phyloP scores from a whole-genome alignment of 2,797 vertebrate genomes.

The Tadarida brasiliensis region DNA sequence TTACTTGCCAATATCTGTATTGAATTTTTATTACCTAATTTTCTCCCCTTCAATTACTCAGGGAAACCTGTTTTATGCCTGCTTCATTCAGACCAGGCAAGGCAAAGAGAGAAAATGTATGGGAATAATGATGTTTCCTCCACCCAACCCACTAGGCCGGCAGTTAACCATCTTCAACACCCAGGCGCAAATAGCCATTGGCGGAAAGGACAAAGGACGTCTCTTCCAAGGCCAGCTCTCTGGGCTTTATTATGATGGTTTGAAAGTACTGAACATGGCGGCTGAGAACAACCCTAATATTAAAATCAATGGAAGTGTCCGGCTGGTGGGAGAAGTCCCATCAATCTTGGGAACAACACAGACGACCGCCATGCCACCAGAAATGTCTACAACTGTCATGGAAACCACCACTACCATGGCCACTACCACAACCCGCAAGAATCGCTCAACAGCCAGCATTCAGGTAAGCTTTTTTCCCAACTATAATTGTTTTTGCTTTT shows the following conservation, averaged over 20 bases:
- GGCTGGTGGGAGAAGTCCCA: constrained; percentile 96
- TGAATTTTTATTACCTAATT: constrained; percentile 58
- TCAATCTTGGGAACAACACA: constrained; percentile 94
- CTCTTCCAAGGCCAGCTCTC: constrained; percentile 99
- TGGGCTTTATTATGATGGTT: constrained; percentile 98
- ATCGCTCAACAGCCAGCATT: constrained; percentile 95
- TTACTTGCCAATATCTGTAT: constrained; percentile 69
- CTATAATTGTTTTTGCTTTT: not conserved
- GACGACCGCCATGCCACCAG: constrained; percentile 94
- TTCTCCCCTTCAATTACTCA: constrained; percentile 71
- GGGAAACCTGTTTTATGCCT: constrained; percentile 81
- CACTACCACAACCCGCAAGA: constrained; percentile 97
- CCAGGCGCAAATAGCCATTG: constrained; percentile 97
- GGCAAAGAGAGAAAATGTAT: constrained; percentile 77
- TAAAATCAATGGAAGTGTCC: constrained; percentile 97
- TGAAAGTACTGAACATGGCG: constrained; percentile 98
- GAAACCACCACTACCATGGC: constrained; percentile 99
- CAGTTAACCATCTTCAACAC: constrained; percentile 99
- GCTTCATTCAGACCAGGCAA: constrained; percentile 74
- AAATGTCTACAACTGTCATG: constrained; percentile 97
- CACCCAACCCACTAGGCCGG: constrained; percentile 93
- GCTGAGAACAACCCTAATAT: constrained; percentile 96
- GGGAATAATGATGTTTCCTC: constrained; percentile 88
- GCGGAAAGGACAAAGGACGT: constrained; percentile 95
- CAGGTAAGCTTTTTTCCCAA: constrained; percentile 89